phyloP scores from a whole-genome alignment of 2,888 invertebrate species.

The Sipha maydis region DNA sequence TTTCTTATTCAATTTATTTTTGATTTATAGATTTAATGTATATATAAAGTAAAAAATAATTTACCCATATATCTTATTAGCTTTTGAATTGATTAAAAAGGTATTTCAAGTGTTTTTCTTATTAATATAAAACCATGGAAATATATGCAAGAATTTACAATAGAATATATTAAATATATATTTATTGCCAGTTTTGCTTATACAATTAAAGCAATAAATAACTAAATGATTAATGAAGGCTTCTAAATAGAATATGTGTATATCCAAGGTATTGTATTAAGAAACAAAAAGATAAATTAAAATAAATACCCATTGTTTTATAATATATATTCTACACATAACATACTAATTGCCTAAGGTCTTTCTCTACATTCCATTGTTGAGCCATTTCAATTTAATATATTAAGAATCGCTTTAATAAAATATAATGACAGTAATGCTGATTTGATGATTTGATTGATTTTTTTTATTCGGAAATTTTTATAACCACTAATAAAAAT shows the following conservation, averaged over 20 bases:
- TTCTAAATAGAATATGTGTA: not conserved
- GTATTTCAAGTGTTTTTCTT: not conserved
- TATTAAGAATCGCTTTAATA: too few species aligned
- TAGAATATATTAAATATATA: not conserved
- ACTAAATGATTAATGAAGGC: not conserved
- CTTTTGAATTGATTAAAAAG: not conserved
- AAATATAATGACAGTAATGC: too few species aligned
- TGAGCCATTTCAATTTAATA: too few species aligned
- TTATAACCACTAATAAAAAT: too few species aligned
- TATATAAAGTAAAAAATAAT: not conserved
- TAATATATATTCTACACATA: not conserved
- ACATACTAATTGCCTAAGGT: not conserved
- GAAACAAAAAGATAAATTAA: not conserved
- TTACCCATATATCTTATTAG: not conserved
- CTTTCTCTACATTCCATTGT: not conserved
- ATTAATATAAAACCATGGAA: not conserved
- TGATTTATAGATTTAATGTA: not conserved
- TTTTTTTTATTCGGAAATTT: too few species aligned
- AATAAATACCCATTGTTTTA: not conserved
- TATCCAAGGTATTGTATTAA: not conserved
- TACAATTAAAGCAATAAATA: slow-evolving; percentile 17
- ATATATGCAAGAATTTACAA: slow-evolving; percentile 5
- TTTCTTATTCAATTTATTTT: too few species aligned
- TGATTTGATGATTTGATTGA: too few species aligned
- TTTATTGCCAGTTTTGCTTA: not conserved